A percentile compares a stretch with the other conserved stretches of the same genome.
phyloP scores from a whole-genome alignment of 1,140 invertebrate genomes.

The Drosophila sproati region DNA sequence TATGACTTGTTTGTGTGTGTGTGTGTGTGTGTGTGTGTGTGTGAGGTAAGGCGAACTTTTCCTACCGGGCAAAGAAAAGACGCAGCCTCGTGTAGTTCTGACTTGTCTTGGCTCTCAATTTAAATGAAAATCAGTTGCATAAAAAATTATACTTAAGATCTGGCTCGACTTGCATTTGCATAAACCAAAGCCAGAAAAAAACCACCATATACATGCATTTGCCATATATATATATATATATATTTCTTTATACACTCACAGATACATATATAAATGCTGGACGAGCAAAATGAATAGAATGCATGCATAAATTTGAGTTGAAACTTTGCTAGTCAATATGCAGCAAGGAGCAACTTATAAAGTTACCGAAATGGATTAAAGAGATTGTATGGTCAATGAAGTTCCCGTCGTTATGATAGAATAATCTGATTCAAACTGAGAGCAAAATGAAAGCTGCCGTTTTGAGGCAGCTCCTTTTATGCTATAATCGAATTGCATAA shows the following conservation, averaged over 20 bases:
- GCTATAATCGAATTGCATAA: too few species aligned
- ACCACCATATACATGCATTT: background rate
- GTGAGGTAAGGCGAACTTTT: conserved; percentile 45
- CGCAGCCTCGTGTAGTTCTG: conserved; percentile 21
- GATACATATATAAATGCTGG: conserved; percentile 18
- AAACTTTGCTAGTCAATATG: conserved; percentile 56
- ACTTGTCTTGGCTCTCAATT: conserved; percentile 56
- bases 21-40: conserved; percentile 14
- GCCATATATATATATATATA: too few species aligned
- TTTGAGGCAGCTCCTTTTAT: too few species aligned
- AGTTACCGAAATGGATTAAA: conserved; percentile 49
- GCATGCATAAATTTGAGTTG: conserved; percentile 55
- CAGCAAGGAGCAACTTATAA: conserved; percentile 28
- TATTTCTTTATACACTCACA: background rate
- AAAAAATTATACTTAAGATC: conserved; percentile 59
- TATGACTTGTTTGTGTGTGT: conserved; percentile 14
- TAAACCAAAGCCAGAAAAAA: conserved; percentile 41
- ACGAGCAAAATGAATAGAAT: conserved; percentile 31
- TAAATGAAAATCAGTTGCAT: conserved; percentile 71
- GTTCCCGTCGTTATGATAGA: conserved; percentile 16
- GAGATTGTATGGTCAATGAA: conserved; percentile 23
- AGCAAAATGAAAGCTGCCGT: background rate
- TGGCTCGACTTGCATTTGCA: conserved; percentile 49
- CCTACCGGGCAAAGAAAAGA: conserved; percentile 41
- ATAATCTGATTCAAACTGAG: conserved; percentile 10